Evolutionary conservation across 2,888 invertebrate species (phyloP).

Genomic region (Clistopyga incitator): DNA sequence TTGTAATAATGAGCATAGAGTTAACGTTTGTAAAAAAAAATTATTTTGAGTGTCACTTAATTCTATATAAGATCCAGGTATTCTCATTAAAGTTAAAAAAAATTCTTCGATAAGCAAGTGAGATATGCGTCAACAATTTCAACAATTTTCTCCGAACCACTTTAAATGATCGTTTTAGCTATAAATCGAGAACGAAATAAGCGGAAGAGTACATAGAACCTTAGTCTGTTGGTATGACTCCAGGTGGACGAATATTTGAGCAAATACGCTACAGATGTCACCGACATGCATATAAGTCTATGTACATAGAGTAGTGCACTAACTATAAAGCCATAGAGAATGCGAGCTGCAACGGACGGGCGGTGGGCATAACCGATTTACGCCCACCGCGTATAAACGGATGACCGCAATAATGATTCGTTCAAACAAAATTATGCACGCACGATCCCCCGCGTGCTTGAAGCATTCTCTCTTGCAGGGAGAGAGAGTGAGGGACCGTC

Average conservation of each 20-base stretch:
- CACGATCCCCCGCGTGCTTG: slow-evolving; percentile 69
- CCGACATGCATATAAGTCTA: slow-evolving; percentile 41
- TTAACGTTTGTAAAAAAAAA: no score
- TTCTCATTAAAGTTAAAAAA: no score
- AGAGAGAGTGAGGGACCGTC: neutral
- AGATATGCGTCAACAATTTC: no score
- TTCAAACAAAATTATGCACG: slow-evolving; percentile 78
- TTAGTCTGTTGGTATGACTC: slow-evolving; percentile 27
- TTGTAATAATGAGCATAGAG: no score
- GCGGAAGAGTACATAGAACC: neutral
- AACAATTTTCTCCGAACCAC: no score
- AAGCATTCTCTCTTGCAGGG: slow-evolving; percentile 26
- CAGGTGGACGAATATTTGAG: slow-evolving; percentile 41
- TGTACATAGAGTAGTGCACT: slow-evolving; percentile 36
- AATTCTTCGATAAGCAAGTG: no score
- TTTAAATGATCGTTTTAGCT: no score
- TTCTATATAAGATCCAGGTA: no score
- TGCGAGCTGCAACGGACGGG: slow-evolving; percentile 20
- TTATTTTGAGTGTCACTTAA: no score
- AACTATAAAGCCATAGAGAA: slow-evolving; percentile 25
- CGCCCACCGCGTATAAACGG: slow-evolving; percentile 72
- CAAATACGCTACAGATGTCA: slow-evolving; percentile 45
- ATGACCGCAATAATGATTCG: slow-evolving; percentile 79
- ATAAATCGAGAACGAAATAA: no score
- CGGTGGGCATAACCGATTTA: slow-evolving; percentile 73